Percentiles rank a stretch among this genome's conserved stretches.
Evolutionary conservation across 2,797 vertebrate genomes (phyloP).

Genomic region (Phrynocephalus guinanensis): DNA sequence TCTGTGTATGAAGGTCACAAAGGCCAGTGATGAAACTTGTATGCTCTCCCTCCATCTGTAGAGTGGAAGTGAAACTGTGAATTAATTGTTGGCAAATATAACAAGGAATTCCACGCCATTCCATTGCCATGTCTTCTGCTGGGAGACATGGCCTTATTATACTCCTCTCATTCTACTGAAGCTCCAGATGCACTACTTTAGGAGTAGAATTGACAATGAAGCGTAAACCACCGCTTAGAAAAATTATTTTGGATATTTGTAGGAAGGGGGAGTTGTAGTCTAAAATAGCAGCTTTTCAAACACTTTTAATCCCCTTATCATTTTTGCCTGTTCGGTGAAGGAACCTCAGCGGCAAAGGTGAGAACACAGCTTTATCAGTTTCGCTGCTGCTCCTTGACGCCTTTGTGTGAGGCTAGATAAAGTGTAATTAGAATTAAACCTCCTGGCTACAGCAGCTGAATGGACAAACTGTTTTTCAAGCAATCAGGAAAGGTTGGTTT

Average conservation of each 20-base stretch:
- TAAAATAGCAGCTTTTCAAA: no score
- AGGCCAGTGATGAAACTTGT: neutral
- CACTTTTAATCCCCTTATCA: neutral
- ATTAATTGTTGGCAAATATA: neutral
- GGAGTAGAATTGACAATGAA: neutral
- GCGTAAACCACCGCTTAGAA: neutral
- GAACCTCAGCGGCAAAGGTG: neutral
- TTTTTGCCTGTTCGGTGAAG: neutral
- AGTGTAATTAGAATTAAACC: neutral
- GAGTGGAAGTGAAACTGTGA: neutral
- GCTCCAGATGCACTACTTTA: neutral
- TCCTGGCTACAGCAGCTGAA: neutral
- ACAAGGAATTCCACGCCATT: neutral
- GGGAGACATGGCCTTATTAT: neutral
- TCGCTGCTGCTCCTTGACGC: neutral
- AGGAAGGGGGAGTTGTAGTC: no score
- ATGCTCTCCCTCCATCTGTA: neutral
- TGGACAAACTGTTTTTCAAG: neutral
- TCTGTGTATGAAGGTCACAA: neutral
- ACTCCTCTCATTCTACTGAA: neutral
- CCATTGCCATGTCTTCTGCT: no score
- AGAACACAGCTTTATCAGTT: neutral
- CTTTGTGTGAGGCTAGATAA: conserved; percentile 2
- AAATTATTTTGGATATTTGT: no score
- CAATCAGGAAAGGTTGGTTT: neutral